These are phyloP conservation scores for Spialia ferax DNA, from an alignment of 2,888 invertebrate genomes.

Conservation along the genomic window DNA sequence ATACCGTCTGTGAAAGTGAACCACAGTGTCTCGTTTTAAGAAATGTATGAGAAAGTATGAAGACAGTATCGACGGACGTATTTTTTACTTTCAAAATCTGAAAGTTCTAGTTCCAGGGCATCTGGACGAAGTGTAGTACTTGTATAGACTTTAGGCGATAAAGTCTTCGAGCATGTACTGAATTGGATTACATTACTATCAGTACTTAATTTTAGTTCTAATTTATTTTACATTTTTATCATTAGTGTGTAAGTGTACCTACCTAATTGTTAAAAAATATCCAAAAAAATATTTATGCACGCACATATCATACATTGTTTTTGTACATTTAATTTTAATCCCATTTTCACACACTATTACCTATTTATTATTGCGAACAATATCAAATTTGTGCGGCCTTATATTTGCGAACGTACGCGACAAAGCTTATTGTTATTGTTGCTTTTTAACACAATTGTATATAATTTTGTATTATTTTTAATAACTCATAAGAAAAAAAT, in stretches of 20 bases:
- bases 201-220: slow-evolving; percentile 68
- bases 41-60: slow-evolving; percentile 33
- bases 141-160: slow-evolving; percentile 83
- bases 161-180: slow-evolving; percentile 82
- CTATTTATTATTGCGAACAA: slow-evolving; percentile 20
- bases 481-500: slow-evolving; percentile 17
- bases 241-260: slow-evolving; percentile 73
- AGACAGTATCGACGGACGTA: slow-evolving; percentile 25
- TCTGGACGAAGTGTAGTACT: slow-evolving; percentile 66
- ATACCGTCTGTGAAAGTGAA: slow-evolving; percentile 32
- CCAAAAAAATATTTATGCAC: slow-evolving; percentile 54
- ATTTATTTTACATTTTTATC: slow-evolving; percentile 69
- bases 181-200: slow-evolving; percentile 59
- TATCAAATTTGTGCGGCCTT: slow-evolving; percentile 61
- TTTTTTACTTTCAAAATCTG: slow-evolving; percentile 34
- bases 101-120: slow-evolving; percentile 50
- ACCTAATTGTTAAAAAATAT: slow-evolving; percentile 57
- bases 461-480: slow-evolving; percentile 15
- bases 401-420: slow-evolving; percentile 64
- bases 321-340: slow-evolving; percentile 42
- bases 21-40: slow-evolving; percentile 33
- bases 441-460: slow-evolving; percentile 51
- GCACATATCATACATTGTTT: slow-evolving; percentile 49
- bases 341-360: slow-evolving; percentile 30
- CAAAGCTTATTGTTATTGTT: slow-evolving; percentile 56